Base-by-base conservation (phyloP, 2,113 vertebrate species). In the Poicephalus meyeri region DNA sequence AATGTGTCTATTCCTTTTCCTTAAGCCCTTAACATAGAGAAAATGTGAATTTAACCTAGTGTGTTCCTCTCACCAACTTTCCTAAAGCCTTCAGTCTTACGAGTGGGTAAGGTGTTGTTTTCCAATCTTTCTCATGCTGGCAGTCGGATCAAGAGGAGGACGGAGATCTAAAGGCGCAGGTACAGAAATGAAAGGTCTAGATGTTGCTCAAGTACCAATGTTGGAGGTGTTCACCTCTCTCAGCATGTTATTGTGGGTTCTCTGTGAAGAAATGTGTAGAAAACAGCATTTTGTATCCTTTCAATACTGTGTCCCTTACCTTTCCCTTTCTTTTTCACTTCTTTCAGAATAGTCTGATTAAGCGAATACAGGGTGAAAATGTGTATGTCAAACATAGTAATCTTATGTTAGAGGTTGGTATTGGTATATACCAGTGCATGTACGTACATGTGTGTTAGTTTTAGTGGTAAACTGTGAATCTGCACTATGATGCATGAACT, bases 331-430 rank as follows among this genome's bases (percentile, higher is more conserved):
- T 98, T 97, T 98, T 98, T 97, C 97, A 98, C 97, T 98, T 98
- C 98, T 98, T 98, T 96, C 99, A 99, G 99, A 99, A 98, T 99
- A 99, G 98, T 98, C 98, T 99, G 98, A 98, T 99, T 99, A 99
- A 99, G 96, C 98, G 98, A 97, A 98, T 99, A 98, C 98, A 98
- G 98, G 99, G 99, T 98, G 99, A 99, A 98, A 99, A 99, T 98
- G 98, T 99, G 97, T 99, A 99, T 99, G 98, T 99, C 98, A 99
- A 98, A 98, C 99, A 99, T 98, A 99, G 99, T 99, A 99, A 99
- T 98, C 98, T 99, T 98, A 99, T 99, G 99, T 99, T 99, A 98
- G 99, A 99, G 99, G 99, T 99, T 99, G 98, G 99, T 99, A 98
- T 98, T 97, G 97, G 98, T 97, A 97, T 93, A 97, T 96, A 92